Conservation (phyloP, 2,888 invertebrate genomes). For the Pinctada fucata region DNA sequence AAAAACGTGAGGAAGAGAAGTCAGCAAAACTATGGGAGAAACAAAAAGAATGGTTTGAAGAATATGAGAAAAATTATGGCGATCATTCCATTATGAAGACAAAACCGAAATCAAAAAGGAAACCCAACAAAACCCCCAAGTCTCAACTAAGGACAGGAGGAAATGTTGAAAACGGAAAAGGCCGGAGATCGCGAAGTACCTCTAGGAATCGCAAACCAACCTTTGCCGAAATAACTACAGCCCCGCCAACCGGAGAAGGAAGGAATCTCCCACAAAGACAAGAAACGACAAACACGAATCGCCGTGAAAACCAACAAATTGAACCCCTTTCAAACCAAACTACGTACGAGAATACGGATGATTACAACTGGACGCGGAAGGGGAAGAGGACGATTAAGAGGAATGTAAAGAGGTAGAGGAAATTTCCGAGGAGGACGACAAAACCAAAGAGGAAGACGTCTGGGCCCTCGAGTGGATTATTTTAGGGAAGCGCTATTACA, state of each 20-base stretch:
- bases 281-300: neutral
- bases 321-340: neutral
- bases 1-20: slow-evolving; percentile 20
- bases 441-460: neutral
- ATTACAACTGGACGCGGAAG: neutral
- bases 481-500: slow-evolving; percentile 9
- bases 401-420: neutral
- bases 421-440: neutral
- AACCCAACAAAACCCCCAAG: neutral
- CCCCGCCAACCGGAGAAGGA: neutral
- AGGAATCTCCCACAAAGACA: neutral
- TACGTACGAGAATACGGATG: neutral
- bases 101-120: neutral
- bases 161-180: neutral
- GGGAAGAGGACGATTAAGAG: slow-evolving; percentile 5
- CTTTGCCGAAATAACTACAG: too few species aligned
- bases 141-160: neutral
- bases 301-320: neutral
- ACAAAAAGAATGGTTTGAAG: slow-evolving; percentile 11
- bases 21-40: slow-evolving; percentile 4
- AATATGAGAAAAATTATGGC: slow-evolving; percentile 17
- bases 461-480: neutral
- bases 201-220: neutral
- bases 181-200: neutral
- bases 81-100: neutral